phyloP scores from a whole-genome alignment of 1,140 invertebrate species.

The Listronotus bonariensis region DNA sequence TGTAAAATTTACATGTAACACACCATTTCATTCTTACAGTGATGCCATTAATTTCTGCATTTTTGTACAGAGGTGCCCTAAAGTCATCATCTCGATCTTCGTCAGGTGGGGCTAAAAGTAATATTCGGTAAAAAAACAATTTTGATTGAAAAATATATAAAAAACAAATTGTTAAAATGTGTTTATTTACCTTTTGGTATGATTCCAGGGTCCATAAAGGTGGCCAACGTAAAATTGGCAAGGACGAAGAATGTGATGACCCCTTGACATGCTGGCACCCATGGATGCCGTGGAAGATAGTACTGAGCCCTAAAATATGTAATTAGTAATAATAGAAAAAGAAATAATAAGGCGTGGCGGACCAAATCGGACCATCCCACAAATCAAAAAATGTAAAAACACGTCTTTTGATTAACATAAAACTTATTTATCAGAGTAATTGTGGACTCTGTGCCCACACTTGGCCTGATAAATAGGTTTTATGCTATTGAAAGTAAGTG shows the following conservation, averaged over 20 bases:
- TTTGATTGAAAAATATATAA: too few species aligned
- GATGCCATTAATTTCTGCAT: constrained; percentile 97
- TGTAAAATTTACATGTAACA: constrained; percentile 98
- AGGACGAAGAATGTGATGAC: constrained; percentile 96
- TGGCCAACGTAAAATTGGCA: constrained; percentile 97
- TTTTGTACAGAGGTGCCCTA: constrained; percentile 95
- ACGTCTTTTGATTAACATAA: too few species aligned
- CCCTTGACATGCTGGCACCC: constrained; percentile 90
- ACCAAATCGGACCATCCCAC: too few species aligned
- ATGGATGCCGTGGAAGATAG: constrained; percentile 79
- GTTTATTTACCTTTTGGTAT: constrained; percentile 96
- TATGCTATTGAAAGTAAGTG: too few species aligned
- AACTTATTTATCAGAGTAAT: too few species aligned
- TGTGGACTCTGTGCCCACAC: too few species aligned
- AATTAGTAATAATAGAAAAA: not conserved
- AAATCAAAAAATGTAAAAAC: too few species aligned
- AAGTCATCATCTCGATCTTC: constrained; percentile 97
- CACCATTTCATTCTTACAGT: constrained; percentile 99
- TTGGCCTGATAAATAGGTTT: too few species aligned
- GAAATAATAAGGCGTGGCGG: too few species aligned
- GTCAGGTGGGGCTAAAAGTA: constrained; percentile 84
- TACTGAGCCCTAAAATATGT: constrained; percentile 80
- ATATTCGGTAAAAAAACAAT: too few species aligned
- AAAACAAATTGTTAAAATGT: not conserved
- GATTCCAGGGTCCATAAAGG: constrained; percentile 99